These are phyloP conservation scores for Scartelaos histophorus DNA, from an alignment of 2,113 vertebrate species.

Conservation along the genomic window DNA sequence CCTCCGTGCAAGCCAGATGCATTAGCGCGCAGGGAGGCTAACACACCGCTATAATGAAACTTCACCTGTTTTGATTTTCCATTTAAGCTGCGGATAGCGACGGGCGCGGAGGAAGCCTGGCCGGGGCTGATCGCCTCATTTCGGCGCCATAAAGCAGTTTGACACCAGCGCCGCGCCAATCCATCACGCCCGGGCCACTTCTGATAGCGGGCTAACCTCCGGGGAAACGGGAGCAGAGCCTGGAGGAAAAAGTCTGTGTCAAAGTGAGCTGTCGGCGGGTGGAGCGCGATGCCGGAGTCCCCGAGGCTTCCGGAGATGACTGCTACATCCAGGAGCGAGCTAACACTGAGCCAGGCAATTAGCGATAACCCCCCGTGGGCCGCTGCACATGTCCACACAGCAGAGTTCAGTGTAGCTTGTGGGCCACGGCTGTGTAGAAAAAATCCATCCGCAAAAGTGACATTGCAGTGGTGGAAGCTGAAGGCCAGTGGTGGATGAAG, in stretches of 20 bases:
- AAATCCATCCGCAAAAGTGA: constrained; percentile 17
- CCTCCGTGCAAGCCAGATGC: not conserved
- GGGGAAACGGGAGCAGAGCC: constrained; percentile 34
- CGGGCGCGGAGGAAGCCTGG: constrained; percentile 35
- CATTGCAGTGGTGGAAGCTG: not conserved
- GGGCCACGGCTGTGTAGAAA: constrained; percentile 3
- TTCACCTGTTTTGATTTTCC: constrained; percentile 67
- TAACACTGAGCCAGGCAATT: constrained; percentile 76
- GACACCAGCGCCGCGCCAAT: constrained; percentile 76
- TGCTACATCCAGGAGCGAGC: constrained; percentile 65
- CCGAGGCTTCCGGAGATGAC: constrained; percentile 64
- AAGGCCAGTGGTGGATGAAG: too few species aligned
- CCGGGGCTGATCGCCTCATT: constrained; percentile 72
- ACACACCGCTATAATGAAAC: constrained; percentile 52
- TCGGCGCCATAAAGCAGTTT: constrained; percentile 75
- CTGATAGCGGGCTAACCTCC: constrained; percentile 57
- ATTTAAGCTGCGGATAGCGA: constrained; percentile 51
- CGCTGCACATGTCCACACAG: constrained; percentile 58
- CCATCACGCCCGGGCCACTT: constrained; percentile 74
- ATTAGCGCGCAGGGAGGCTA: constrained; percentile 1
- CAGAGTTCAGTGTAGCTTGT: constrained; percentile 46
- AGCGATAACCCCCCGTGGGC: constrained; percentile 73
- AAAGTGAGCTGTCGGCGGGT: constrained; percentile 73
- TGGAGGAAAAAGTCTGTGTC: constrained; percentile 53
- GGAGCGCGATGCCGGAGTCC: constrained; percentile 71